phyloP scores from a whole-genome alignment of 1,140 invertebrate genomes.

The Venustaconcha ellipsiformis region DNA sequence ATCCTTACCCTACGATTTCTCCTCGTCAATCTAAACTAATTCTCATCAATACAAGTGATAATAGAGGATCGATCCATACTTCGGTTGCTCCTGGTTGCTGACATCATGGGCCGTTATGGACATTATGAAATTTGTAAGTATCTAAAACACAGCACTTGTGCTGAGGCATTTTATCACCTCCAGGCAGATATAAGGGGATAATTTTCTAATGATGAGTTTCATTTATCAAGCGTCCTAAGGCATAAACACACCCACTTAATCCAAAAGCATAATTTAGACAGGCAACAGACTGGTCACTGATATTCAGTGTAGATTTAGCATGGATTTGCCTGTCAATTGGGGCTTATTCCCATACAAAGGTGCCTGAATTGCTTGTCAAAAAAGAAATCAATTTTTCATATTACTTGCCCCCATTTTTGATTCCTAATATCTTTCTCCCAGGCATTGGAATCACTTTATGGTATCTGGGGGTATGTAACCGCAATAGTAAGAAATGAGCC shows the following conservation, averaged over 20 bases:
- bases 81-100: no score
- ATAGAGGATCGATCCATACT: conserved; percentile 31
- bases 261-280: conserved; percentile 31
- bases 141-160: conserved; percentile 31
- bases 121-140: conserved; percentile 28
- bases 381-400: no score
- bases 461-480: no score
- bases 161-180: conserved; percentile 31
- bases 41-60: conserved; percentile 23
- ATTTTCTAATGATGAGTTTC: conserved; percentile 36
- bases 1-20: no score
- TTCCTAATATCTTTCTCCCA: no score
- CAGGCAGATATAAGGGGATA: conserved; percentile 27
- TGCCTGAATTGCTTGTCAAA: no score
- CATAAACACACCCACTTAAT: conserved; percentile 22
- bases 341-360: conserved; percentile 12
- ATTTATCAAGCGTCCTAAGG: conserved; percentile 30
- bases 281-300: conserved; percentile 4
- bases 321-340: conserved; percentile 18
- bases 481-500: no score
- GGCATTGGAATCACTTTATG: no score
- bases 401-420: no score
- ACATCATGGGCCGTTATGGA: neutral
- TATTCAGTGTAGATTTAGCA: no score
- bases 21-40: conserved; percentile 6